Conservation (phyloP, 2,797 vertebrate species). For the Squalus acanthias region DNA sequence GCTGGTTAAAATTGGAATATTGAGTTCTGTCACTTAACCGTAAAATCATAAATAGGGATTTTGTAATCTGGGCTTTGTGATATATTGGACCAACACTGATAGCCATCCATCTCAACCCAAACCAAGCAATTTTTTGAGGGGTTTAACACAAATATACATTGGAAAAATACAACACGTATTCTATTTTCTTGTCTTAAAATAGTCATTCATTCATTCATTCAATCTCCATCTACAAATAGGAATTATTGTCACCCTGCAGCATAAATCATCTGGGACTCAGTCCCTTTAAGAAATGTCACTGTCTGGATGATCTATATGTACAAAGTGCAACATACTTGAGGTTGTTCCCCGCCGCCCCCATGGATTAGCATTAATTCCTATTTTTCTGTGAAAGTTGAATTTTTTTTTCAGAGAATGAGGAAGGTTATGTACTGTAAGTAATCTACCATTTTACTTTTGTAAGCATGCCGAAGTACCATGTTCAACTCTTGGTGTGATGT, state of each 20-base stretch:
- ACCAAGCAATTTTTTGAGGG: not conserved
- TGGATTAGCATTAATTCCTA: not conserved
- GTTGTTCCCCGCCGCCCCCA: no score
- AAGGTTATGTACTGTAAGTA: not conserved
- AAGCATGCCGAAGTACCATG: not conserved
- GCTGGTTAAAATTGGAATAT: not conserved
- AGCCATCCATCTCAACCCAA: slow-evolving; percentile 30
- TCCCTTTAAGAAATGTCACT: not conserved
- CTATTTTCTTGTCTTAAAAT: slow-evolving; percentile 8
- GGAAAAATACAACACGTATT: not conserved
- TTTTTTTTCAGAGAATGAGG: not conserved
- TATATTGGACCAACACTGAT: slow-evolving; percentile 1
- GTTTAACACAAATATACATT: not conserved
- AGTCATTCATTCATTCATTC: not conserved
- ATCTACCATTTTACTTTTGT: slow-evolving; percentile 1
- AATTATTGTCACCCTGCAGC: not conserved
- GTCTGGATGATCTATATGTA: not conserved
- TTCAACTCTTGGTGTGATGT: not conserved
- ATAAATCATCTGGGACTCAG: not conserved
- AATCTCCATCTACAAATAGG: not conserved
- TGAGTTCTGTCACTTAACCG: not conserved
- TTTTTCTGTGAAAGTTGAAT: not conserved
- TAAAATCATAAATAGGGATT: not conserved
- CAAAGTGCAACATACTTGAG: not conserved
- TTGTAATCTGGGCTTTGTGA: slow-evolving; percentile 27